These are phyloP conservation scores for Pipistrellus pipistrellus DNA, from an alignment of 2,797 vertebrate species.

Conservation along the genomic window DNA sequence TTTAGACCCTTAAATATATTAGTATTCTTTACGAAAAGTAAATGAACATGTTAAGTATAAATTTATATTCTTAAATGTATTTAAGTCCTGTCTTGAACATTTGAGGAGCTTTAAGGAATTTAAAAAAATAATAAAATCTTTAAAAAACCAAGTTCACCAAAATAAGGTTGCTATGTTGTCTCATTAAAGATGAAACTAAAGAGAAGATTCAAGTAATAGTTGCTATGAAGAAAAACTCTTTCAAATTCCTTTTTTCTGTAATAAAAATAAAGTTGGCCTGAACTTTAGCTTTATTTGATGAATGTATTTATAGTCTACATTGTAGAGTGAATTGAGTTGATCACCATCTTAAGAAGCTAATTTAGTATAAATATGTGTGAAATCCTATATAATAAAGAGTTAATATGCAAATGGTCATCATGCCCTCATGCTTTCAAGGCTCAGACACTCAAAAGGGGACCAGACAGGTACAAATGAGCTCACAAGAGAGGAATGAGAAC, in stretches of 20 bases:
- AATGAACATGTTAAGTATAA: conserved; percentile 15
- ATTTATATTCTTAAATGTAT: neutral
- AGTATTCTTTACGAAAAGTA: conserved; percentile 35
- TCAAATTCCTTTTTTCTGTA: neutral
- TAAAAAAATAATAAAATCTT: conserved; percentile 18
- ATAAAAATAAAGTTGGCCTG: conserved; percentile 20
- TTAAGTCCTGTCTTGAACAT: neutral
- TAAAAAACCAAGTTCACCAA: neutral
- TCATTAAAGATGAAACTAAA: conserved; percentile 24
- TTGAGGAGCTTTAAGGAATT: conserved; percentile 47
- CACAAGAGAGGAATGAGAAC: too few species aligned
- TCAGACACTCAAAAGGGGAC: too few species aligned
- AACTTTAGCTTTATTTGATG: conserved; percentile 35
- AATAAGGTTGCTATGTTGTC: neutral
- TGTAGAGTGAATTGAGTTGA: neutral
- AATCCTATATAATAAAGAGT: neutral
- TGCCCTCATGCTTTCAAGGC: too few species aligned
- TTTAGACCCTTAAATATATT: neutral
- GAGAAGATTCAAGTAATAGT: neutral
- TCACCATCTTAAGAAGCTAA: neutral
- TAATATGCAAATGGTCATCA: too few species aligned
- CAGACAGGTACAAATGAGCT: too few species aligned
- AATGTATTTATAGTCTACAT: neutral
- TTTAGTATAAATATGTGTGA: neutral
- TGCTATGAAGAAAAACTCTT: conserved; percentile 14